Conservation (phyloP, 2,888 invertebrate genomes). For the Dicyrtomina minuta region DNA sequence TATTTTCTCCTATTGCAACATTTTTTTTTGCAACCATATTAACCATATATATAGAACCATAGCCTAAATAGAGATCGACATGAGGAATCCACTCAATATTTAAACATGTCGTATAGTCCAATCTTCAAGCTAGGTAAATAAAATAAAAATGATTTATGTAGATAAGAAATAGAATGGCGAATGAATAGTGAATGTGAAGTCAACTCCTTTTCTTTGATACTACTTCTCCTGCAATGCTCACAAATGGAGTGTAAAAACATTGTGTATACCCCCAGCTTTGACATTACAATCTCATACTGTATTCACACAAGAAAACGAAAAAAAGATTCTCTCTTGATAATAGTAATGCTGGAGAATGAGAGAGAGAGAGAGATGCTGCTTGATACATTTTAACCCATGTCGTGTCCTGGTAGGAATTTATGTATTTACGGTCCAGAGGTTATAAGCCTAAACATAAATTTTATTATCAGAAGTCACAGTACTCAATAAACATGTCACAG, state of each 20-base stretch:
- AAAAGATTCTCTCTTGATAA: neutral
- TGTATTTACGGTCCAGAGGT: constrained; percentile 24
- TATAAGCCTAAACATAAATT: constrained; percentile 24
- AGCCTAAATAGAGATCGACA: no score
- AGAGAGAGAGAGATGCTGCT: neutral
- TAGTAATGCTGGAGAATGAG: neutral
- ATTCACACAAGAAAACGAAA: no score
- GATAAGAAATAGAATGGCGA: constrained; percentile 11
- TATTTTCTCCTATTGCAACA: no score
- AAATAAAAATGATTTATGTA: constrained; percentile 9
- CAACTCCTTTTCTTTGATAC: constrained; percentile 3
- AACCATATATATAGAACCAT: neutral
- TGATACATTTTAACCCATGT: neutral
- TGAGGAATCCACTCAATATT: neutral
- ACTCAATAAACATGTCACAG: constrained; percentile 27
- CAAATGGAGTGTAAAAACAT: constrained; percentile 22
- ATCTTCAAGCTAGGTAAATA: neutral
- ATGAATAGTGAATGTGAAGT: neutral
- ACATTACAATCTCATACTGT: no score
- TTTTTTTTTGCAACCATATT: neutral
- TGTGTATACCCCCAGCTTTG: neutral
- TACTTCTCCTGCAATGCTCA: neutral
- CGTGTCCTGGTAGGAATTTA: constrained; percentile 10
- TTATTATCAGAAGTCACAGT: constrained; percentile 20
- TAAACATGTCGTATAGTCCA: no score